Conservation (phyloP, 92 coral and sea anemone species). For the Chrysogorgia sp. region DNA sequence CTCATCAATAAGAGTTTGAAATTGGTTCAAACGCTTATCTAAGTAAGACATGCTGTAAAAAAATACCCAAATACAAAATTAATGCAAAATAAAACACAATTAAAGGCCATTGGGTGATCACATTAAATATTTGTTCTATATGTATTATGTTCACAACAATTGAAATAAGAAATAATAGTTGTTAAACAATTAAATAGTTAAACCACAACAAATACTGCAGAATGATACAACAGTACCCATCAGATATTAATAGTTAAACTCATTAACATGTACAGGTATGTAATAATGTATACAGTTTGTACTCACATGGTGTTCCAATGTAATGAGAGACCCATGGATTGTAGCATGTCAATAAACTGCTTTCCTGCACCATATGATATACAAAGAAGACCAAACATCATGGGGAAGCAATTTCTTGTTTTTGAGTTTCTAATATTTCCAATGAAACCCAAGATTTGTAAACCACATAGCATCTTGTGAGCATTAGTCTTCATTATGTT, state of each 20-base stretch:
- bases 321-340: slow-evolving; percentile 60
- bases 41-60: slow-evolving; percentile 43
- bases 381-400: slow-evolving; percentile 61
- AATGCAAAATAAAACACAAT: too few species aligned
- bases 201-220: too few species aligned
- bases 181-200: too few species aligned
- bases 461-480: slow-evolving; percentile 60
- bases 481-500: slow-evolving; percentile 56
- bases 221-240: too few species aligned
- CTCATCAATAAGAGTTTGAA: slow-evolving; percentile 48
- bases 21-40: slow-evolving; percentile 44
- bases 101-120: too few species aligned
- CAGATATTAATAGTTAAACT: not conserved
- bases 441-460: slow-evolving; percentile 47
- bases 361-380: slow-evolving; percentile 66
- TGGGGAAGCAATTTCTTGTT: slow-evolving; percentile 47
- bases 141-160: too few species aligned
- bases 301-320: slow-evolving; percentile 66
- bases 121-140: too few species aligned
- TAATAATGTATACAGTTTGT: not conserved
- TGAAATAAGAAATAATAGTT: too few species aligned
- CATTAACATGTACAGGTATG: not conserved
- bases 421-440: slow-evolving; percentile 55
- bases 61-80: too few species aligned
- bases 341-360: slow-evolving; percentile 65